Base-by-base conservation (phyloP, 2,888 invertebrate genomes). In the Anarsia innoxiella region DNA sequence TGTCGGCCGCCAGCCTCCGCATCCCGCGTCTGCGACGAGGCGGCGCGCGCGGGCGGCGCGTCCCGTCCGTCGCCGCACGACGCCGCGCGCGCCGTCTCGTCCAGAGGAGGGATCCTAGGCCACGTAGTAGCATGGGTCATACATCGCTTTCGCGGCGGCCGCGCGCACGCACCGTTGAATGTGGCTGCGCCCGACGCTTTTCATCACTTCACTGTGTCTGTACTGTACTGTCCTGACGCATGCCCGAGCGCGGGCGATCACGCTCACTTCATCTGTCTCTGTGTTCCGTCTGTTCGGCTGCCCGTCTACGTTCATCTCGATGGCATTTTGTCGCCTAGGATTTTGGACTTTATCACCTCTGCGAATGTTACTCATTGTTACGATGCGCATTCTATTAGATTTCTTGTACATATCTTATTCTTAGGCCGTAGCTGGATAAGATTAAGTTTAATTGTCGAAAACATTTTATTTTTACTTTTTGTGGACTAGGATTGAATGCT, bases 101-200 rank as follows among this genome's bases (percentile, higher is more conserved):
- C 46, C 62, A 35, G 65, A 49, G 51, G 45, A 47, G 53, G 52
- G 56, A 46, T 42, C 55, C 37, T 59, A 60, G 63, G 69, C 65
- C 73, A 57, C 66, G 79, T 80, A 82, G 82, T 80, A 82, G 83
- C 83, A 83, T 83, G 83, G 79, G 83, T 80, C 80, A 80, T 77
- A 78, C 78, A 79, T 82, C 72, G 82, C 82, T 82, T 82, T 80
- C 77, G 79, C 82, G 75, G 73, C 76, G 79, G 77, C 80, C 80
- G 79, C 73, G 76, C 78, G 77, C 79, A 73, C 82, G 79, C 80
- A 75, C 77, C 80, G 80, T 79, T 83, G 67, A 75, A 80, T 83
- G 83, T 83, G 83, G 82, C 83, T 83, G 83, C 78, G 82, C 82
- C 83, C 83, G 82, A 82, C 60, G 83, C 83, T 83, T 84, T 66